These are phyloP conservation scores for Alethe castanea DNA, from an alignment of 2,113 vertebrate genomes.

Conservation along the genomic window DNA sequence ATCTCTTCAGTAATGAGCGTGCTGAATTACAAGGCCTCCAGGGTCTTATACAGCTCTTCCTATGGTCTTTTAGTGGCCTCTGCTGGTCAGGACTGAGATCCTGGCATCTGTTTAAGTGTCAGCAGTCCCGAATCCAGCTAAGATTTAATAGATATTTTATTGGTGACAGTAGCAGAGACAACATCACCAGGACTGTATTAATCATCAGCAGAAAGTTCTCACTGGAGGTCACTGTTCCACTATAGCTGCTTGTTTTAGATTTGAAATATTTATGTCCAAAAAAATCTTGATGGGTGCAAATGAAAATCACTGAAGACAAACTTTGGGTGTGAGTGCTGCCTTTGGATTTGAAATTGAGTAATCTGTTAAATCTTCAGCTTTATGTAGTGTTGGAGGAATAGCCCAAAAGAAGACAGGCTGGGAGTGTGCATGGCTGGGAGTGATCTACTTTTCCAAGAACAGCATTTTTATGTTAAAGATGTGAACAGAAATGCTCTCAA, in stretches of 20 bases:
- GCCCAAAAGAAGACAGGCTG: not conserved
- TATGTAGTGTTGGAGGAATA: not conserved
- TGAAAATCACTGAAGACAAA: not conserved
- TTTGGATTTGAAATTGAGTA: not conserved
- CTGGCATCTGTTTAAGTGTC: not conserved
- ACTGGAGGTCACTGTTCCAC: not conserved
- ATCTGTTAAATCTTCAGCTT: not conserved
- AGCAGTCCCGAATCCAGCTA: not conserved
- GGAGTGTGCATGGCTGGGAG: not conserved
- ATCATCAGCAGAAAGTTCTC: not conserved
- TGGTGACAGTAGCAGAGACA: not conserved
- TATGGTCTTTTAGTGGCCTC: conserved; percentile 5
- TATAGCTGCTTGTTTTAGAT: not conserved
- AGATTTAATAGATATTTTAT: not conserved
- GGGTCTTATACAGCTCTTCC: not conserved
- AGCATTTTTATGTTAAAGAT: not conserved
- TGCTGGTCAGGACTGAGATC: conserved; percentile 23
- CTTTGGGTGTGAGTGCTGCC: not conserved
- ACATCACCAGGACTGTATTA: not conserved
- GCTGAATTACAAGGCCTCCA: not conserved
- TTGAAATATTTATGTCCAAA: not conserved
- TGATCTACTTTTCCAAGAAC: not conserved
- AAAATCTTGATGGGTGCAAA: not conserved
- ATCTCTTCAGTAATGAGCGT: not conserved
- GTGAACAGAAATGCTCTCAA: not conserved